Evolutionary conservation across 2,113 vertebrate species (phyloP), one percentile per base, ranked within the genome.

Genomic region (Morone saxatilis): DNA sequence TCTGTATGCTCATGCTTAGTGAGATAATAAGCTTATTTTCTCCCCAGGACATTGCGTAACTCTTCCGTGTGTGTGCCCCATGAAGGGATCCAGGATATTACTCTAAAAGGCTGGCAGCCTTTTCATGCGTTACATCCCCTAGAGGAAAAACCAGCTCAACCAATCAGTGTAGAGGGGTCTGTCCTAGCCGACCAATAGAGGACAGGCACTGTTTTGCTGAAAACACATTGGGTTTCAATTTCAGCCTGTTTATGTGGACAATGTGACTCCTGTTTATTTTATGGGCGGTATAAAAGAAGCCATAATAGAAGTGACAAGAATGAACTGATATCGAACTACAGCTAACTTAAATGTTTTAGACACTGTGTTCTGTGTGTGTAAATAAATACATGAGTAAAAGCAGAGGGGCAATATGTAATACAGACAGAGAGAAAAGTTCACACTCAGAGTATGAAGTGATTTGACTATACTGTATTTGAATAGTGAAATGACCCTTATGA

Each of bases 101-200:
- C 72, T 76, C 31, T 61, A 74, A 47, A 84, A 38, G 51, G 31
- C 7, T 67, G 50, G 45, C 51, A 43, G 72, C 12, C 14, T n/a
- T 53, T 60, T 31, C 72, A 70, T 38, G n/a, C 72, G 59, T 54
- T 17, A 50, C 73, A 66, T n/a, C 56, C 80, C 61, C n/a, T 2
- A 20, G 17, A 19, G 14, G 22, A 19, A 72, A 36, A 25, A n/a
- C 60, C 62, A 7, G 71, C 63, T 60, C 73, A 48, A n/a, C 95
- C 94, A 95, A 94, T 95, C 80, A 91, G 60, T 79, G 7, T 38
- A 85, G 80, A 76, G 86, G 89, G 93, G 94, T 83, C 78, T 84
- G 80, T 79, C 86, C 40, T 2, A 9, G 43, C 9, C 1, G 40
- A 51, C 94, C 94, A 95, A 95, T 94, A 20, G 61, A 12, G 13